Base-by-base conservation (phyloP, 2,113 vertebrate genomes). In the Polypterus senegalus region DNA sequence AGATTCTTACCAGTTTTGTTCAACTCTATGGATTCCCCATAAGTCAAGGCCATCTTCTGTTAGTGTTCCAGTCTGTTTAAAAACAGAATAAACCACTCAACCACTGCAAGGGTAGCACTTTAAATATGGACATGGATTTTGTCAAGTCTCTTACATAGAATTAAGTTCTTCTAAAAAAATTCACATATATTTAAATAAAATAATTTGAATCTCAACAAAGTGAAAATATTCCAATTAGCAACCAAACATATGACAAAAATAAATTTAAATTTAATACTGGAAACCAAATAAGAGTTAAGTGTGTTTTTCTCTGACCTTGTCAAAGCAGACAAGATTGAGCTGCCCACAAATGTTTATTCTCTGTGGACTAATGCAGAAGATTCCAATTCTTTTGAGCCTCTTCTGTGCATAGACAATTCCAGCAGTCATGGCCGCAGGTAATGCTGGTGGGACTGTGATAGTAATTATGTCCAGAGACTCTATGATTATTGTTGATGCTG, bases 301-400 rank as follows among this genome's bases (percentile, higher is more conserved):
- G 8, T 4, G 5, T 27, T 47, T 11, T 46, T 59, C 10, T 46
- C 71, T 67, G 57, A 97, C 96, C 89, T 99, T 98, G 77, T 99
- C 96, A 73, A 99, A 98, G 69, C 94, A 98, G 69, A 99, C 85
- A 47, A 99, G 88, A 76, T 99, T 97, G 70, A 98, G 83, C 71
- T 99, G 96, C 48, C 96, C 94, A 67, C 94, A 99, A 68, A 98
- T 96, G 78, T 98, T 98, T 74, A 99, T 99, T 73, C 94, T 90
- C 65, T 98, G 94, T 4, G 96, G 96, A 67, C 95, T 97, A 76
- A 97, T 97, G 69, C 93, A 99, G 83, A 97, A 99, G 81, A 99
- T 98, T 27, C 95, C 92, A 1, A 89, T 76, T 55, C 74, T 79
- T 71, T 87, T 97, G 73, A 99, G 58, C 60, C 96, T 89, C 64